A percentile compares a stretch with the other conserved stretches of the same genome.
These are phyloP conservation scores for Cyclargus thomasi DNA, from an alignment of 1,140 invertebrate genomes.

Conservation along the genomic window DNA sequence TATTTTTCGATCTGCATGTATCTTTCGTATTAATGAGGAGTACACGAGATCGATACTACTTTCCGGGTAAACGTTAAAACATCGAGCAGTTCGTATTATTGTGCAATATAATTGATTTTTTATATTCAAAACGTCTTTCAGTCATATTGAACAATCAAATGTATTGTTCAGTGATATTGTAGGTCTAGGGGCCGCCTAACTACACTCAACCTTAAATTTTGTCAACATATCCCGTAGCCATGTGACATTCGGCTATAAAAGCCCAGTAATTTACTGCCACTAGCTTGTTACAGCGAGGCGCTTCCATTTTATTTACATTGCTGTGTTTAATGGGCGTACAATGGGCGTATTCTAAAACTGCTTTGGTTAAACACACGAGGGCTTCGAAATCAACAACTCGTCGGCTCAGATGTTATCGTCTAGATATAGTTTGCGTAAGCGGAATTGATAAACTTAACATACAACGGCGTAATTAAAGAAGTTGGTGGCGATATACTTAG, in stretches of 20 bases:
- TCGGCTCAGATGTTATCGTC: constrained; percentile 7
- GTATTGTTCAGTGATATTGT: too few relatives aligned
- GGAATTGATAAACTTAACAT: not conserved
- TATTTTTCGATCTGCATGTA: too few relatives aligned
- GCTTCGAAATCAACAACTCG: constrained; percentile 24
- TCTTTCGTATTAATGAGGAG: too few relatives aligned
- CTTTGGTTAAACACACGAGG: constrained; percentile 33
- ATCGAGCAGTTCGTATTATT: too few relatives aligned
- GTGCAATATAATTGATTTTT: too few relatives aligned
- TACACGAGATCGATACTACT: too few relatives aligned
- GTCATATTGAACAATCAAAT: too few relatives aligned
- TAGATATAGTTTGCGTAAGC: not conserved
- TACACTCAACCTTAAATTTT: too few relatives aligned
- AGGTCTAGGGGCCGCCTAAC: too few relatives aligned
- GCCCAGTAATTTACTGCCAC: not conserved
- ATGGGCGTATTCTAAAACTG: constrained; percentile 30
- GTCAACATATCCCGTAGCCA: not conserved
- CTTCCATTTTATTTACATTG: constrained; percentile 27
- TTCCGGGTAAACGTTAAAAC: too few relatives aligned
- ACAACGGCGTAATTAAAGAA: not conserved
- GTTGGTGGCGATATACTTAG: too few relatives aligned
- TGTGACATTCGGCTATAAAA: not conserved
- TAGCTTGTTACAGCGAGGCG: not conserved
- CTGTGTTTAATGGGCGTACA: constrained; percentile 27
- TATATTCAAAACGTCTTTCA: too few relatives aligned